These are phyloP conservation scores for Sarcophaga carnaria DNA, from an alignment of 2,888 invertebrate species.

Conservation along the genomic window DNA sequence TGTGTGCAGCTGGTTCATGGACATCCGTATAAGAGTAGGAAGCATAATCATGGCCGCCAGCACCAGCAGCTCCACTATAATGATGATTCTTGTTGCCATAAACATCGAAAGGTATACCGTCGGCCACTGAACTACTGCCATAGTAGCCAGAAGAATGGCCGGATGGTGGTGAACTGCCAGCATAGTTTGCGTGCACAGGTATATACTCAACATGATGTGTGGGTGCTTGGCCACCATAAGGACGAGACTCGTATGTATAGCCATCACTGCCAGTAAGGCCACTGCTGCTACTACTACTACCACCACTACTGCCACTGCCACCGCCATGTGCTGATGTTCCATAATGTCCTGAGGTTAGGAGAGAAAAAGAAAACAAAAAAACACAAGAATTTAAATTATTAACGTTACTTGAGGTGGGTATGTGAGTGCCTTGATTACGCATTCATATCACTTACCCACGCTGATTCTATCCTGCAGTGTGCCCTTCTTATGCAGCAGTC, in stretches of 20 bases:
- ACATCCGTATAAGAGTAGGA: conserved; percentile 72
- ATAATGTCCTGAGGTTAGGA: conserved; percentile 73
- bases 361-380: conserved; percentile 16
- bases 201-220: conserved; percentile 62
- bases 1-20: conserved; percentile 73
- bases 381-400: conserved; percentile 59
- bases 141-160: conserved; percentile 70
- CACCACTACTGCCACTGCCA: conserved; percentile 42
- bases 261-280: conserved; percentile 50
- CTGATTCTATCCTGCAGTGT: conserved; percentile 76
- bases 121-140: conserved; percentile 70
- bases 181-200: conserved; percentile 40
- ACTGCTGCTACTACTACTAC: conserved; percentile 44
- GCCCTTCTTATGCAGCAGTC: conserved; percentile 55
- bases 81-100: conserved; percentile 75
- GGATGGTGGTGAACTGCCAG: conserved; percentile 44
- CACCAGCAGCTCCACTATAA: conserved; percentile 71
- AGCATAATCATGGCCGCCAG: conserved; percentile 75
- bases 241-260: conserved; percentile 74
- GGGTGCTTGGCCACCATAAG: conserved; percentile 70
- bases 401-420: conserved; percentile 14
- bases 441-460: conserved; percentile 75
- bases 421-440: conserved; percentile 57
- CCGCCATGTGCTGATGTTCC: conserved; percentile 66
- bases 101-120: conserved; percentile 78